These are phyloP conservation scores for Sylvietta virens DNA, from an alignment of 2,113 vertebrate genomes.

Conservation along the genomic window DNA sequence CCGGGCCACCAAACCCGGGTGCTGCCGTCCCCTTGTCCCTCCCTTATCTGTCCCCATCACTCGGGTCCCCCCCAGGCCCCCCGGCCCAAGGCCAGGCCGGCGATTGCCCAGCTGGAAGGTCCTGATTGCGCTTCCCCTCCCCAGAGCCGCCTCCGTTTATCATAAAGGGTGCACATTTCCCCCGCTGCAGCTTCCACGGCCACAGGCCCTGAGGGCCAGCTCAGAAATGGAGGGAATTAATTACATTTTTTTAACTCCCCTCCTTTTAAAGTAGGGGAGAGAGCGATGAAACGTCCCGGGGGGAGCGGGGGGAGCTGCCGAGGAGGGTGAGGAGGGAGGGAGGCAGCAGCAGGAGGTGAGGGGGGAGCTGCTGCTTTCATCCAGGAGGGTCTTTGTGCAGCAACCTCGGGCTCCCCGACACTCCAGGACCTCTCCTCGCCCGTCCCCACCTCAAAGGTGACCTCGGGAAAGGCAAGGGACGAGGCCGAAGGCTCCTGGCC, in stretches of 20 bases:
- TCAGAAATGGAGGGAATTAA: conserved; percentile 98
- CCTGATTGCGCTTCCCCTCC: conserved; percentile 70
- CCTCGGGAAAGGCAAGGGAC: background rate
- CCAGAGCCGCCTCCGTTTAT: conserved; percentile 86
- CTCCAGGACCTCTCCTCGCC: background rate
- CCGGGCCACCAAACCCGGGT: background rate
- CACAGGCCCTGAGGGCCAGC: conserved; percentile 86
- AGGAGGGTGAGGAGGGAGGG: background rate
- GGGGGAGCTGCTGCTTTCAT: background rate
- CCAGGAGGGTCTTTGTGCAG: conserved; percentile 34
- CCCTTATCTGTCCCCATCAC: background rate
- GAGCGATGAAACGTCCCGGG: conserved; percentile 41
- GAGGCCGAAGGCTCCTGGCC: background rate
- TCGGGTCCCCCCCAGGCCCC: background rate
- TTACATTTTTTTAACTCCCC: conserved; percentile 88
- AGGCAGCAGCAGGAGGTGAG: background rate
- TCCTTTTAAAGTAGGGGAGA: conserved; percentile 78
- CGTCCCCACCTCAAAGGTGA: background rate
- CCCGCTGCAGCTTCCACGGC: conserved; percentile 82
- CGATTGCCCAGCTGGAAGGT: conserved; percentile 24
- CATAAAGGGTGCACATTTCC: conserved; percentile 99
- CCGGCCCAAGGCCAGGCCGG: background rate
- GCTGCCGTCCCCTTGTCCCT: background rate
- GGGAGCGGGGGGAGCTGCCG: conserved; percentile 13
- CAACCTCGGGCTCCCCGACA: background rate